These are phyloP conservation scores for Blastomussa wellsi DNA, from an alignment of 92 coral and sea anemone species.

Conservation along the genomic window DNA sequence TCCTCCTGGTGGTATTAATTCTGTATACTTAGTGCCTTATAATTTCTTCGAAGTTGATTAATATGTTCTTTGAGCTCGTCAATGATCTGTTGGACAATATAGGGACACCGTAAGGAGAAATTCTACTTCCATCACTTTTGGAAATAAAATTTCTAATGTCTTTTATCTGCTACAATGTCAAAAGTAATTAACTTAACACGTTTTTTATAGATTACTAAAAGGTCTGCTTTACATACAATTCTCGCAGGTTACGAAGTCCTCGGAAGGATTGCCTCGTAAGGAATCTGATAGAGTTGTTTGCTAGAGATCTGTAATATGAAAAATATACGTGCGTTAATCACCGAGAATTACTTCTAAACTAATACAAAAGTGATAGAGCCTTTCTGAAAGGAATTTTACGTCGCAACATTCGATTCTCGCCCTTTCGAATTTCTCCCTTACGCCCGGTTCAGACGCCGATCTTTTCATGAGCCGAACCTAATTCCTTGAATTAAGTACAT, in stretches of 20 bases:
- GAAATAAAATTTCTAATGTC: neutral
- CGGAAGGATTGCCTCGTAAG: constrained; percentile 72
- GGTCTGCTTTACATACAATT: constrained; percentile 65
- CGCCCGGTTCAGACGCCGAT: too few relatives aligned
- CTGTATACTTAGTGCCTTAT: too few relatives aligned
- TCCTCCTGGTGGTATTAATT: too few relatives aligned
- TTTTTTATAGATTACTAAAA: neutral
- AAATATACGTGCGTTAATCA: neutral
- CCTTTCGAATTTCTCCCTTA: too few relatives aligned
- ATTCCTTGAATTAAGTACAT: too few relatives aligned
- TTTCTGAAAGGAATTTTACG: neutral
- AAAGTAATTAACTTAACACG: neutral
- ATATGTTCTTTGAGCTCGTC: too few relatives aligned
- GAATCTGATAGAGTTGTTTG: constrained; percentile 74
- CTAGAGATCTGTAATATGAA: constrained; percentile 69
- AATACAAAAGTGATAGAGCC: neutral
- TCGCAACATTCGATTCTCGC: too few relatives aligned
- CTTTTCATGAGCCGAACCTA: too few relatives aligned
- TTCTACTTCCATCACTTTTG: neutral
- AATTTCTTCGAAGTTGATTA: too few relatives aligned
- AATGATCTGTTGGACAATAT: too few relatives aligned
- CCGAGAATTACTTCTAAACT: neutral
- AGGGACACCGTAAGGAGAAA: neutral
- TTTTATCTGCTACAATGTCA: neutral
- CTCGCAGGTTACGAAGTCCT: constrained; percentile 76